A percentile compares a stretch with the other conserved stretches of the same genome.
phyloP scores from a whole-genome alignment of 2,113 vertebrate genomes.

The Gambusia affinis region DNA sequence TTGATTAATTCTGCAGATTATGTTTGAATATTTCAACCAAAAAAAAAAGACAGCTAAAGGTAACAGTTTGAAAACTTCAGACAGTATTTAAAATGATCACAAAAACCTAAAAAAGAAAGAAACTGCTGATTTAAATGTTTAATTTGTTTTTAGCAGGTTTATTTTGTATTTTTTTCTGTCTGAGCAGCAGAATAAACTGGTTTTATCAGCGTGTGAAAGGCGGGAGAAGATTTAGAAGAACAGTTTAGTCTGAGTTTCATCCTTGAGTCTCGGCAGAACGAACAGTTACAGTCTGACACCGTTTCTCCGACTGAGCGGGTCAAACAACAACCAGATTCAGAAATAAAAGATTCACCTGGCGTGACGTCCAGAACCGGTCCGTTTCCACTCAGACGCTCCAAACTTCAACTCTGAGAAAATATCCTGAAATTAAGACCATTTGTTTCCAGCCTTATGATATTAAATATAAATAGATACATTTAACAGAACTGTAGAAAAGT shows the following conservation, averaged over 20 bases:
- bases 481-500: too few relatives aligned
- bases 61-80: too few relatives aligned
- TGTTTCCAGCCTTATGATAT: too few relatives aligned
- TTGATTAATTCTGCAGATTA: not conserved
- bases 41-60: not conserved
- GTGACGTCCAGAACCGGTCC: not conserved
- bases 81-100: not conserved
- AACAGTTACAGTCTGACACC: slow-evolving; percentile 25
- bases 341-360: slow-evolving; percentile 17
- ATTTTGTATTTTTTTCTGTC: too few relatives aligned
- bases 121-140: not conserved
- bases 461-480: too few relatives aligned
- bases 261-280: slow-evolving; percentile 59
- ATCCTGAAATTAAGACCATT: too few relatives aligned
- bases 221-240: slow-evolving; percentile 11
- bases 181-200: not conserved
- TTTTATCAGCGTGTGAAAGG: slow-evolving; percentile 34
- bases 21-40: not conserved
- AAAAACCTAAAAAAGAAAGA: not conserved
- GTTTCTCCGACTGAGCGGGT: slow-evolving; percentile 18
- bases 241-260: slow-evolving; percentile 59
- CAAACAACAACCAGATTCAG: slow-evolving; percentile 27
- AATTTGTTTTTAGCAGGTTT: too few relatives aligned
- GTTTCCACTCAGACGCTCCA: not conserved
- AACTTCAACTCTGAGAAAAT: not conserved